These are phyloP conservation scores for Anarhynchus alexandrinus DNA, from an alignment of 2,113 vertebrate genomes.

Conservation along the genomic window DNA sequence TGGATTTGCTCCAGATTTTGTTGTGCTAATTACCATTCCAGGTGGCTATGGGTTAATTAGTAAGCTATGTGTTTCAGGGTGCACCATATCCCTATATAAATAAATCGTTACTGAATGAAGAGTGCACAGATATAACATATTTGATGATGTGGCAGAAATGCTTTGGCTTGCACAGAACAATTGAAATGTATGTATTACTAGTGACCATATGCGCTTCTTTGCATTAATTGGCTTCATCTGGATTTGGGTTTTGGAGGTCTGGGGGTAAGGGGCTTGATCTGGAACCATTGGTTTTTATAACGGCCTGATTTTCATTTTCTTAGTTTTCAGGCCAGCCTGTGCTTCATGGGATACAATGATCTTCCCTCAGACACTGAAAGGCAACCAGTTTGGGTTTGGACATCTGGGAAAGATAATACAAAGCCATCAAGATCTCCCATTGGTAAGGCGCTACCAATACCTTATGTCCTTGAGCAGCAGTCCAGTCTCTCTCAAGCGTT, in stretches of 20 bases:
- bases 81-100: background rate
- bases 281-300: background rate
- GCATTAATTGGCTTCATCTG: background rate
- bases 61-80: background rate
- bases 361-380: background rate
- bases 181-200: background rate
- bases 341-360: rapidly evolving
- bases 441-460: background rate
- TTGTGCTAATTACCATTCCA: constrained; percentile 12
- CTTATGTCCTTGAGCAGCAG: background rate
- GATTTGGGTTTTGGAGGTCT: background rate
- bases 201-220: background rate
- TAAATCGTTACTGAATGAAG: background rate
- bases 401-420: background rate
- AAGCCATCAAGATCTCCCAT: background rate
- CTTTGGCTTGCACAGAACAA: background rate
- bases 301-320: background rate
- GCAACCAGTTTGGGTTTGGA: background rate
- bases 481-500: background rate
- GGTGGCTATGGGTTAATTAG: constrained; percentile 38
- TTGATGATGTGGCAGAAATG: background rate
- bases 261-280: background rate
- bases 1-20: background rate
- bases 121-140: background rate
- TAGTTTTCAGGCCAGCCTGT: background rate